phyloP scores from a whole-genome alignment of 2,797 vertebrate species.

The Pseudomugil tenellus region DNA sequence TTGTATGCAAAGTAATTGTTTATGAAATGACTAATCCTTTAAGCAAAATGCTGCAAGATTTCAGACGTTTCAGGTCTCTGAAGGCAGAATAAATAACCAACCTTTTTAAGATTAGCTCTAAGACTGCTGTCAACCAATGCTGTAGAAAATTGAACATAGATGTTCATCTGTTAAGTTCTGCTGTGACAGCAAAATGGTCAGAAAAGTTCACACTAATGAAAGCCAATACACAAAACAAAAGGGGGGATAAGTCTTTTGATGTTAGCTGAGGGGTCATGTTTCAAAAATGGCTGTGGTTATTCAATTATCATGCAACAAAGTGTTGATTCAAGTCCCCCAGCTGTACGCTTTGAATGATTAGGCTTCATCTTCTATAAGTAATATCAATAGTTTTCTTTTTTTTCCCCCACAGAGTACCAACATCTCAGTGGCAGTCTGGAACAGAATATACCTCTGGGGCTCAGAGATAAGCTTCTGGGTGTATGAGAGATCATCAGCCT shows the following conservation, averaged over 20 bases:
- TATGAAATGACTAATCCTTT: neutral
- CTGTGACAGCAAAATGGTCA: slow-evolving; percentile 20
- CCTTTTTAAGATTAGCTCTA: neutral
- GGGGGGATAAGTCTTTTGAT: slow-evolving; percentile 6
- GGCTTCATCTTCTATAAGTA: slow-evolving; percentile 11
- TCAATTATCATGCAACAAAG: slow-evolving; percentile 25
- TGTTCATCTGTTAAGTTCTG: neutral
- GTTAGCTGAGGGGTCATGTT: slow-evolving; percentile 15
- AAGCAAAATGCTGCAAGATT: neutral
- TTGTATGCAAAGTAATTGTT: neutral
- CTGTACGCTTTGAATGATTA: slow-evolving; percentile 32
- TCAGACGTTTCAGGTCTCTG: neutral
- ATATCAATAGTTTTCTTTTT: slow-evolving; percentile 12
- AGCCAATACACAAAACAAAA: neutral
- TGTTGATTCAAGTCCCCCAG: slow-evolving; percentile 22
- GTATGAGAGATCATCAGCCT: slow-evolving; percentile 63
- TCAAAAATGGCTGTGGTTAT: slow-evolving; percentile 27
- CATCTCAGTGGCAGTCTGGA: slow-evolving; percentile 55
- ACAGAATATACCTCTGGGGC: slow-evolving; percentile 52
- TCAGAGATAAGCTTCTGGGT: slow-evolving; percentile 60
- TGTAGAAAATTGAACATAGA: no score
- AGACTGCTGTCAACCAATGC: neutral
- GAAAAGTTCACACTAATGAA: slow-evolving; percentile 2
- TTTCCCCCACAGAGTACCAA: slow-evolving; percentile 43
- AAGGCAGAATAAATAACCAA: neutral